A percentile compares a stretch with the other conserved stretches of the same genome.
phyloP scores from a whole-genome alignment of 1,140 invertebrate species.

The Aethina tumida region DNA sequence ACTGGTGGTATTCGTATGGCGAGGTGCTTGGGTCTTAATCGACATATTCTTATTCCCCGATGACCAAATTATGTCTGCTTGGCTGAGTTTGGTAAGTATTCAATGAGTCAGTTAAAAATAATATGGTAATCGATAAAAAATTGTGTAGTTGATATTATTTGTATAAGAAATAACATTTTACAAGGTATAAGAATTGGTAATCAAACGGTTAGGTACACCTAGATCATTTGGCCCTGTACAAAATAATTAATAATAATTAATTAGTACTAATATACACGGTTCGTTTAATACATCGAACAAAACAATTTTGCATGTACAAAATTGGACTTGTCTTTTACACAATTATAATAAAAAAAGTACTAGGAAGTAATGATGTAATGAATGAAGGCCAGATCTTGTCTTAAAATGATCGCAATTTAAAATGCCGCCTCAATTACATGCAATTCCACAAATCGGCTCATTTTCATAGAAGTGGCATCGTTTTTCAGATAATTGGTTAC shows the following conservation, averaged over 20 bases:
- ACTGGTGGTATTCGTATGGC: conserved; percentile 78
- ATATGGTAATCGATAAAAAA: no score
- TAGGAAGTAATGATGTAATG: background rate
- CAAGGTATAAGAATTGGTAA: no score
- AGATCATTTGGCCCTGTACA: no score
- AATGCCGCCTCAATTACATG: background rate
- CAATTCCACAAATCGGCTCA: no score
- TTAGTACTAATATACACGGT: background rate
- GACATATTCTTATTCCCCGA: conserved; percentile 69
- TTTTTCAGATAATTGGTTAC: conserved; percentile 64
- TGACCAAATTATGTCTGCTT: conserved; percentile 47
- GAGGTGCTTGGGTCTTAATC: conserved; percentile 70
- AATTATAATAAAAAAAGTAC: background rate
- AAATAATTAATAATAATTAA: no score
- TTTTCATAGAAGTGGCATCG: background rate
- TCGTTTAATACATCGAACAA: background rate
- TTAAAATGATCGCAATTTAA: background rate
- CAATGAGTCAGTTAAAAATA: no score
- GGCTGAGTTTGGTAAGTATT: conserved; percentile 62
- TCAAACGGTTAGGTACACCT: no score
- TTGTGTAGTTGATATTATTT: no score
- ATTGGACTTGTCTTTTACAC: conserved; percentile 1
- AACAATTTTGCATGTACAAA: background rate
- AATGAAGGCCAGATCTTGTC: background rate
- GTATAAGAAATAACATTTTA: no score